Evolutionary conservation across 1,140 invertebrate species (phyloP), one percentile per base, ranked within the genome.

Genomic region (Schlechtendalia chinensis): DNA sequence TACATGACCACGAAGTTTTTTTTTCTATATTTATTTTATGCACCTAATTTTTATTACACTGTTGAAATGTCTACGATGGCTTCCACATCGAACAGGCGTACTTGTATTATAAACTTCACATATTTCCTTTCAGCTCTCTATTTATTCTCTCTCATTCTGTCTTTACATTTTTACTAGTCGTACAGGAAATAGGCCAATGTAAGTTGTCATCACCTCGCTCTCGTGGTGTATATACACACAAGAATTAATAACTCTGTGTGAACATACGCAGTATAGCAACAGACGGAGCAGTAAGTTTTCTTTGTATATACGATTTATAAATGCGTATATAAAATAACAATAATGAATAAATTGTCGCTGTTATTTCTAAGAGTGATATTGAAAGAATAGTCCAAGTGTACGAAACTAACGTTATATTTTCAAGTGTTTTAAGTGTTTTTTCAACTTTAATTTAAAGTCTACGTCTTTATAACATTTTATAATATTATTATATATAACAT

Each of bases 21-120:
- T 12, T 58, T 79, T n/a, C 50, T 50, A 61, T 79, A 79, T 61
- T 63, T 59, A 27, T 79, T 79, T 79, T 79, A 45, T 29, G 22
- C 75, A 79, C 75, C 75, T 79, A 79, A 79, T 79, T 79, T 79
- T 79, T 79, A 79, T 79, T 79, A 63, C 58, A 29, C 58, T 63
- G 75, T 79, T 79, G 75, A 79, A 79, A 79, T 63, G 39, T 79
- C 75, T 79, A 79, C 75, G 39, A 79, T 54, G 75, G 39, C 56
- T 61, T 79, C 75, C 39, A 63, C 58, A 63, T 79, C 75, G 39
- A 63, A 61, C 58, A 59, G 32, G 56, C 75, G 58, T 63, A 50
- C 53, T 79, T 47, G 17, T 79, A 47, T 63, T 79, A 79, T 79
- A 79, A 79, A 79, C 75, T 79, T 79, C 58, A 63, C 75, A 63